Conservation (phyloP, 35 echinoderm and acorn worm species). For the Hemicentrotus pulcherrimus region DNA sequence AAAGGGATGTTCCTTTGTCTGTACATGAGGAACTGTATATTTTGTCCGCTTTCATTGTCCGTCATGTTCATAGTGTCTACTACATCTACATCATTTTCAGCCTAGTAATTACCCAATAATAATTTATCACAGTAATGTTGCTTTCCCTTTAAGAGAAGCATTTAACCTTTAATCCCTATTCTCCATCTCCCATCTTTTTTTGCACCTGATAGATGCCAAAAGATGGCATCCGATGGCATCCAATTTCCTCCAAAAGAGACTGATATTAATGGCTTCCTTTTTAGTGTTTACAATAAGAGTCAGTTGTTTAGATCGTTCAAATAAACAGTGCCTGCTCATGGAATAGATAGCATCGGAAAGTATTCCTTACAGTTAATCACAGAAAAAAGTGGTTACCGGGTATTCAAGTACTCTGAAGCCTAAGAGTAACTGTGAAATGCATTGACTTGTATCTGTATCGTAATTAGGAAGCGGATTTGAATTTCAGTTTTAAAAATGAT, state of each 20-base stretch:
- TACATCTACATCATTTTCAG: too few relatives aligned
- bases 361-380: background rate
- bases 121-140: too few relatives aligned
- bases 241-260: background rate
- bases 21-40: too few relatives aligned
- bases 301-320: background rate
- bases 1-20: too few relatives aligned
- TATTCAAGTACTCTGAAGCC: background rate
- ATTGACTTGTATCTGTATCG: background rate
- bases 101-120: too few relatives aligned
- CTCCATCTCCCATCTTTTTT: background rate
- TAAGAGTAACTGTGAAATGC: background rate
- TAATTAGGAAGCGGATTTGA: background rate
- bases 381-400: background rate
- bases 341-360: background rate
- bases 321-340: background rate
- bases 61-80: too few relatives aligned
- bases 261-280: constrained; percentile 11
- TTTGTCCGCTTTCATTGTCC: too few relatives aligned
- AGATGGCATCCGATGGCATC: background rate
- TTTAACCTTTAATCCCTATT: background rate
- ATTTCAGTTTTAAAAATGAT: background rate
- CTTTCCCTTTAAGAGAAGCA: too few relatives aligned
- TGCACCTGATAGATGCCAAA: background rate
- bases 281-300: background rate